A percentile compares a stretch with the other conserved stretches of the same genome.
phyloP scores from a whole-genome alignment of 2,888 invertebrate species.

The Phoronis australis region DNA sequence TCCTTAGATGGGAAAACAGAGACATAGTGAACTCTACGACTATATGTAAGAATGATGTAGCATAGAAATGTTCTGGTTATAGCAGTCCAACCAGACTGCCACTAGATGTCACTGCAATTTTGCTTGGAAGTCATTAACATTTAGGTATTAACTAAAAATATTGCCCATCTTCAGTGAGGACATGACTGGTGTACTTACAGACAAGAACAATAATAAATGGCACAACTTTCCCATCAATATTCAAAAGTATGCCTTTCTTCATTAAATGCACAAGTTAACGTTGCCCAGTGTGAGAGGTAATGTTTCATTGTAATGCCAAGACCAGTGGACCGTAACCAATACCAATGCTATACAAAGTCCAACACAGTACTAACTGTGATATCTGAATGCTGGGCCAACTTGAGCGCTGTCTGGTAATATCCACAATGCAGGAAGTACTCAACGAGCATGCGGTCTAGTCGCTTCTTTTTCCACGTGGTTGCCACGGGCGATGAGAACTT shows the following conservation, averaged over 20 bases:
- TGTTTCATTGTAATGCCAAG: no score
- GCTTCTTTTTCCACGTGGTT: slow-evolving; percentile 72
- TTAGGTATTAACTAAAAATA: no score
- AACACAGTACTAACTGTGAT: slow-evolving; percentile 43
- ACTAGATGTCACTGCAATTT: no score
- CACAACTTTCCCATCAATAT: no score
- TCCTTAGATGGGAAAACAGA: slow-evolving; percentile 57
- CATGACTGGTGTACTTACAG: neutral
- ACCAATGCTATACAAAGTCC: neutral
- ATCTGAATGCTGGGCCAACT: slow-evolving; percentile 71
- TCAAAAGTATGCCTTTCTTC: no score
- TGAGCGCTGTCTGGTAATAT: slow-evolving; percentile 88
- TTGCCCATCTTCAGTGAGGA: no score
- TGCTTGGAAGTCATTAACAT: neutral
- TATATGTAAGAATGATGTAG: no score
- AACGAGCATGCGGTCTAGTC: slow-evolving; percentile 91
- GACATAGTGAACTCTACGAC: slow-evolving; percentile 1
- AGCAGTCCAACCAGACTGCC: no score
- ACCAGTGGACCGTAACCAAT: no score
- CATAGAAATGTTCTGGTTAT: no score
- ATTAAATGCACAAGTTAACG: neutral
- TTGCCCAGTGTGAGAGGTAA: no score
- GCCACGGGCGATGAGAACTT: slow-evolving; percentile 53
- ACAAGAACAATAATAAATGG: no score
- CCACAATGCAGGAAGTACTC: slow-evolving; percentile 93